Conservation (phyloP, 2,888 invertebrate genomes). For the Ommatoiulus sabulosus region DNA sequence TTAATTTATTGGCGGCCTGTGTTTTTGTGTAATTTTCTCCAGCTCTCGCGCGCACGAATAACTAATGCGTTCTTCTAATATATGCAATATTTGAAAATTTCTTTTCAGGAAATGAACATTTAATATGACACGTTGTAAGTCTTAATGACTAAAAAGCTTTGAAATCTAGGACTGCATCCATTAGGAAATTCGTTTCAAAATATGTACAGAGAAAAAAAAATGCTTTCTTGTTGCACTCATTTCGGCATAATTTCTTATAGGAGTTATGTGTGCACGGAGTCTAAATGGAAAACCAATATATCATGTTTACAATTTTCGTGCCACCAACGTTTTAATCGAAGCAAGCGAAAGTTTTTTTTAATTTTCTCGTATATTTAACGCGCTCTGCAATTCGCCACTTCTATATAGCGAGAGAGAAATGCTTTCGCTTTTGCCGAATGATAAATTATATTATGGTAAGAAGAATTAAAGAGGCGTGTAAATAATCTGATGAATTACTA, state of each 20-base stretch:
- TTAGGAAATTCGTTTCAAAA: slow-evolving; percentile 34
- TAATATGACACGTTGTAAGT: slow-evolving; percentile 34
- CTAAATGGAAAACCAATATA: slow-evolving; percentile 34
- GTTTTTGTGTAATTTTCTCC: slow-evolving; percentile 8
- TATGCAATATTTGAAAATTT: slow-evolving; percentile 34
- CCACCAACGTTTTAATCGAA: slow-evolving; percentile 34
- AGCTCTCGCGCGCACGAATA: background rate
- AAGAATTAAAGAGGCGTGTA: slow-evolving; percentile 34
- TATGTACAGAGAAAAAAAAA: slow-evolving; percentile 26
- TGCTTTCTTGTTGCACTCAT: slow-evolving; percentile 25
- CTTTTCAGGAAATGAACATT: slow-evolving; percentile 34
- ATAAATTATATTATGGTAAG: slow-evolving; percentile 28
- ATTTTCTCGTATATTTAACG: slow-evolving; percentile 7
- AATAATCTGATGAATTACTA: slow-evolving; percentile 34
- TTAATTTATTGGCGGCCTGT: slow-evolving; percentile 27
- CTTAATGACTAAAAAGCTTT: slow-evolving; percentile 34
- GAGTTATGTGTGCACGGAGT: slow-evolving; percentile 5
- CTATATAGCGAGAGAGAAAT: background rate
- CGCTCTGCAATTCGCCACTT: background rate
- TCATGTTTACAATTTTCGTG: slow-evolving; percentile 34
- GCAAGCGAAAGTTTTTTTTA: slow-evolving; percentile 21
- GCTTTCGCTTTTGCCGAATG: background rate
- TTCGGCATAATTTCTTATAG: slow-evolving; percentile 34
- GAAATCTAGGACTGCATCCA: slow-evolving; percentile 2
- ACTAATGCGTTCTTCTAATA: slow-evolving; percentile 1